Evolutionary conservation across 2,888 invertebrate genomes (phyloP).

Genomic region (Tetheella fluctuosa): DNA sequence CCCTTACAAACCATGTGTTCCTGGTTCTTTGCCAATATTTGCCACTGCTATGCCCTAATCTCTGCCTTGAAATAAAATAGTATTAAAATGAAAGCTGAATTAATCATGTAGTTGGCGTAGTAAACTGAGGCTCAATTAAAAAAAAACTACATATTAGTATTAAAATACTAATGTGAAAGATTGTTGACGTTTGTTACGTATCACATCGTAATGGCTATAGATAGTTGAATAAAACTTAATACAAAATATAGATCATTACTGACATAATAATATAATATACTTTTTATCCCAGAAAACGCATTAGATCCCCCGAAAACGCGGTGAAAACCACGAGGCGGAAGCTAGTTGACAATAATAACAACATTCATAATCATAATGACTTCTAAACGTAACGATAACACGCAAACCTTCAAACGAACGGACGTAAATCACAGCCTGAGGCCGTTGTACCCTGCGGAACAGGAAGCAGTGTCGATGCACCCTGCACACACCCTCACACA

Average conservation of each 20-base stretch:
- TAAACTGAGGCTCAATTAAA: no score
- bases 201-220: no score
- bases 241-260: no score
- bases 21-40: constrained; percentile 1
- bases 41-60: not conserved
- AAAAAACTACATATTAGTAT: no score
- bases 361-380: constrained; percentile 50
- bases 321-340: no score
- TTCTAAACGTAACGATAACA: constrained; percentile 61
- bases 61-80: not conserved
- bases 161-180: no score
- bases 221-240: no score
- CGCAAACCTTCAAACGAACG: constrained; percentile 72
- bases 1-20: not conserved
- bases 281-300: no score
- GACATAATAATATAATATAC: no score
- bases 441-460: constrained; percentile 78
- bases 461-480: constrained; percentile 82
- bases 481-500: constrained; percentile 48
- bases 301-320: no score
- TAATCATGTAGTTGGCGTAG: not conserved
- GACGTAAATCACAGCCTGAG: constrained; percentile 75
- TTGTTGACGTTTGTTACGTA: no score
- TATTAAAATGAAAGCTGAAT: not conserved
- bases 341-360: constrained; percentile 23